These are phyloP conservation scores for Clytia hemisphaerica DNA, from an alignment of 30 jellyfish, hydroid and myxozoan species.

Conservation along the genomic window DNA sequence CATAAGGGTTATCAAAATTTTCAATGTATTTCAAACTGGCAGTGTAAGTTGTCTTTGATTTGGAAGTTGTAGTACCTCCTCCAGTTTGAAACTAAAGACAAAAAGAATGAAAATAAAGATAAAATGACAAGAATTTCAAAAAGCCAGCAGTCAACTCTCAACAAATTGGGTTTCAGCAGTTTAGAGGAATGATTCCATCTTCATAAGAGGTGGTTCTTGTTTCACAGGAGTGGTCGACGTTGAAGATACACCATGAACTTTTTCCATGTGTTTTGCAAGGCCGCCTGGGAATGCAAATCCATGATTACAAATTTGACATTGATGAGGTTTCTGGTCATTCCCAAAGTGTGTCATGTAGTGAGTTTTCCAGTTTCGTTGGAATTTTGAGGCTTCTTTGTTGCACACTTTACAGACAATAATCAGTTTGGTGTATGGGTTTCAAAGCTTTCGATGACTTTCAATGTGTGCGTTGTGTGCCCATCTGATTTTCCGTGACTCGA, in stretches of 20 bases:
- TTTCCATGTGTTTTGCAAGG: constrained; percentile 9
- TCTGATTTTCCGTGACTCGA: no score
- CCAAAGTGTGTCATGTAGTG: constrained; percentile 4
- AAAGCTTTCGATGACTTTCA: constrained; percentile 6
- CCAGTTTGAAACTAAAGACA: neutral
- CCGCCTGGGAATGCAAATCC: neutral
- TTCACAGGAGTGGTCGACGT: neutral
- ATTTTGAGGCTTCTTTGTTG: constrained; percentile 17
- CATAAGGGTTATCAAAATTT: constrained; percentile 32
- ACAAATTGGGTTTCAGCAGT: neutral
- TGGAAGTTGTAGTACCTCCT: constrained; percentile 2
- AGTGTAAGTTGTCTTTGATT: constrained; percentile 1
- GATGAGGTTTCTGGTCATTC: constrained; percentile 10
- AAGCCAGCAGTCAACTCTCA: constrained; percentile 5
- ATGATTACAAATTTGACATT: neutral
- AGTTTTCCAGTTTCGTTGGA: neutral
- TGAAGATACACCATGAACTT: neutral
- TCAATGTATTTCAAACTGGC: constrained; percentile 32
- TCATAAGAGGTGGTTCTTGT: neutral
- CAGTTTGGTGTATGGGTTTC: constrained; percentile 6
- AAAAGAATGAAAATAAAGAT: neutral
- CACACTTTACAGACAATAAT: constrained; percentile 10
- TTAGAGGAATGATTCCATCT: neutral
- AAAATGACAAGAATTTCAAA: neutral
- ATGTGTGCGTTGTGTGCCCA: neutral